Conservation (phyloP, 2,888 invertebrate species). For the Apodemia hepburni region DNA sequence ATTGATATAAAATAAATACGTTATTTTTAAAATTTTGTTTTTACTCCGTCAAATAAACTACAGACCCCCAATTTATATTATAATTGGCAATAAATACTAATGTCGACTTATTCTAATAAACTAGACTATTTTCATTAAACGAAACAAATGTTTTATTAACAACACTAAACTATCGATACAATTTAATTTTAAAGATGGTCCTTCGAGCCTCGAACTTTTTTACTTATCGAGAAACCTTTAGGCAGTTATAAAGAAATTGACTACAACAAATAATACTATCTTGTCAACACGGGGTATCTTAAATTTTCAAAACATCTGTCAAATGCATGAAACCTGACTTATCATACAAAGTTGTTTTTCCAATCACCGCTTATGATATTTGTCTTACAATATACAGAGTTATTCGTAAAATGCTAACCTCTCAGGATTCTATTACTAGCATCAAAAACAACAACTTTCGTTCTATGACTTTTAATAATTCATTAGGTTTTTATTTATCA, state of each 20-base stretch:
- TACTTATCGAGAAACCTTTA: not conserved
- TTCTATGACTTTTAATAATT: too few species aligned
- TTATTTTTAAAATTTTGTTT: not conserved
- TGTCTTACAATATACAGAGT: too few species aligned
- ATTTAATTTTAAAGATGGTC: slow-evolving; percentile 10
- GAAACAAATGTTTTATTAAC: not conserved
- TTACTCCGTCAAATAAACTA: not conserved
- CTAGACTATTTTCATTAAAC: not conserved
- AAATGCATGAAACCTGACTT: too few species aligned
- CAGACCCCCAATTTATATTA: slow-evolving; percentile 4
- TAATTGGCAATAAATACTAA: not conserved
- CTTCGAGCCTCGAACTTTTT: slow-evolving; percentile 6
- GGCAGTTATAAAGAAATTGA: not conserved
- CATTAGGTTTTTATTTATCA: too few species aligned
- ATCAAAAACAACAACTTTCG: too few species aligned
- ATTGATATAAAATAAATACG: not conserved
- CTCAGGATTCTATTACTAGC: too few species aligned
- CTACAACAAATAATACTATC: not conserved
- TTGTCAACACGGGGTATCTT: too few species aligned
- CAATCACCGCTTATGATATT: too few species aligned
- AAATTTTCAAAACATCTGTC: too few species aligned
- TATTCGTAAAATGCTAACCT: too few species aligned
- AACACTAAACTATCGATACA: not conserved
- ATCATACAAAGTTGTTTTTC: too few species aligned
- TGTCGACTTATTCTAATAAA: not conserved